Conservation (phyloP, 2,797 vertebrate genomes). For the Pterois miles region DNA sequence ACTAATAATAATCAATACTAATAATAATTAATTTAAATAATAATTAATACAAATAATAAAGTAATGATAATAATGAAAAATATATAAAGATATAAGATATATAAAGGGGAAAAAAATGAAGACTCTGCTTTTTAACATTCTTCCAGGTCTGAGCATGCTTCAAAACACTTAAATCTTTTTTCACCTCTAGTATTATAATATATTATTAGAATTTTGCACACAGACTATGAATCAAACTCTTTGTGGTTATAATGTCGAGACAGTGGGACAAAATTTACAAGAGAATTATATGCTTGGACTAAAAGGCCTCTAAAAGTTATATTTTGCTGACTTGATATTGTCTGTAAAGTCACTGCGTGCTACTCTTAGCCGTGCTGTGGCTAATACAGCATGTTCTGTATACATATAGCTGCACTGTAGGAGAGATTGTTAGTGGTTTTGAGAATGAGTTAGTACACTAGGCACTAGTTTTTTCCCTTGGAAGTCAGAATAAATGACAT, state of each 20-base stretch:
- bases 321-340: conserved; percentile 35
- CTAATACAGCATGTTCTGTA: conserved; percentile 24
- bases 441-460: conserved; percentile 38
- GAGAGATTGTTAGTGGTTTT: conserved; percentile 56
- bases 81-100: too few relatives aligned
- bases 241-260: conserved; percentile 22
- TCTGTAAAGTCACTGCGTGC: conserved; percentile 33
- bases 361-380: conserved; percentile 44
- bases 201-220: conserved; percentile 8
- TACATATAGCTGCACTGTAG: conserved; percentile 28
- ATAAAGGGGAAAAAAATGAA: accelerated
- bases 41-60: too few relatives aligned
- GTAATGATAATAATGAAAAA: too few relatives aligned
- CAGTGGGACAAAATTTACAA: conserved; percentile 3
- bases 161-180: conserved; percentile 18
- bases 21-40: too few relatives aligned
- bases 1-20: too few relatives aligned
- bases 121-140: background rate
- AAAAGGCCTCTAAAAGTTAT: conserved; percentile 33
- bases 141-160: conserved; percentile 11
- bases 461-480: background rate
- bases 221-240: conserved; percentile 17
- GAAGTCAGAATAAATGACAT: conserved; percentile 46
- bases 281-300: conserved; percentile 46
- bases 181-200: background rate